Evolutionary conservation across 2,113 vertebrate species (phyloP), one percentile per base, ranked within the genome.

Genomic region (Cyanistes caeruleus): DNA sequence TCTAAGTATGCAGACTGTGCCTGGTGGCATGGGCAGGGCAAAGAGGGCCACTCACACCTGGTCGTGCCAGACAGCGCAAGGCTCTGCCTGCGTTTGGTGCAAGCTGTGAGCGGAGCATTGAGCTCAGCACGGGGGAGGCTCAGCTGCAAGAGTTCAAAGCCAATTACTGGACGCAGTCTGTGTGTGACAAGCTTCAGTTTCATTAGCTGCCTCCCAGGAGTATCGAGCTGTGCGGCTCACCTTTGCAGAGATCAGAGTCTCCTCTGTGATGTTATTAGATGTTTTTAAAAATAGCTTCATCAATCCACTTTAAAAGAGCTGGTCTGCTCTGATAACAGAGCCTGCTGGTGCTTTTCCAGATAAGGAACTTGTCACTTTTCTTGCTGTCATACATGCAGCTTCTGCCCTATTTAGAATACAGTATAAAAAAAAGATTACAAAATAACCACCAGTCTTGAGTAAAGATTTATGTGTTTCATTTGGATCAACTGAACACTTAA

Each of bases 271-370:
- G 84, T 86, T 95, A 79, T 90, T 90, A 93, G 84, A 68, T 93
- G 70, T 69, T 94, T 93, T 95, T 76, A 90, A 94, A 95, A 96
- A 91, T 91, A 95, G 87, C 84, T 88, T 87, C 82, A 83, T 95
- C 82, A 55, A 84, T 77, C 85, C 24, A 44, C 59, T 96, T 87
- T 81, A 31, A 88, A 92, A 95, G 85, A 92, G 46, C 90, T 67
- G 88, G 35, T 94, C 90, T 94, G 83, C 48, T 88, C 85, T 90
- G 75, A 59, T 93, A 92, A 85, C 63, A 51, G 52, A 70, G 85
- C 84, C 87, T 88, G 78, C 82, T 77, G 72, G 87, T 96, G 64
- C 75, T 94, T 94, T 68, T 90, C 87, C 75, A 89, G 94, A 63
- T 90, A 94, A 78, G 90, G 69, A 89, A 69, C 72, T 90, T 93